Percentiles rank a stretch among this genome's conserved stretches.
Evolutionary conservation across 2,888 invertebrate genomes (phyloP).

Genomic region (Perdita meconis): DNA sequence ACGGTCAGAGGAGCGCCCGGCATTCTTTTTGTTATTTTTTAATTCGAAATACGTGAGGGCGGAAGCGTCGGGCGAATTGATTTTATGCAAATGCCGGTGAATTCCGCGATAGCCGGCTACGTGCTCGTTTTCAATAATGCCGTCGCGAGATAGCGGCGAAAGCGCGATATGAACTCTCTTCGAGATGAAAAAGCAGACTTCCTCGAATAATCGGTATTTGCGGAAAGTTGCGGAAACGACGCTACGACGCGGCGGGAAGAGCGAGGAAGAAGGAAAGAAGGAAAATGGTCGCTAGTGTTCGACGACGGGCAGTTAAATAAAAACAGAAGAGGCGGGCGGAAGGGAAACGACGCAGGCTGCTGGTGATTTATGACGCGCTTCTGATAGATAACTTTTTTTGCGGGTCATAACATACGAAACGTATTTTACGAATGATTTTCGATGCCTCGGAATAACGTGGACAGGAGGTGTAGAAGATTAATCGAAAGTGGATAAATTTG

Average conservation of each 20-base stretch:
- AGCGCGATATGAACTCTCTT: constrained; percentile 23
- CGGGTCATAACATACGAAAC: background rate
- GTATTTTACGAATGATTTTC: background rate
- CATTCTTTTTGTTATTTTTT: constrained; percentile 50
- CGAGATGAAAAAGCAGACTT: constrained; percentile 21
- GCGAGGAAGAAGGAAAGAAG: background rate
- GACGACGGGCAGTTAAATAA: constrained; percentile 2
- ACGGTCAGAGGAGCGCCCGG: background rate
- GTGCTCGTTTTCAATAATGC: constrained; percentile 52
- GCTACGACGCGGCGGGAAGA: too few relatives aligned
- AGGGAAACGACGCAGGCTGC: background rate
- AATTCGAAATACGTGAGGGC: constrained; percentile 45
- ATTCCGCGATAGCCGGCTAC: constrained; percentile 20
- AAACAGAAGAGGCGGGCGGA: background rate
- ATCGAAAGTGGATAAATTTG: background rate
- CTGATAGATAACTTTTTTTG: constrained; percentile 4
- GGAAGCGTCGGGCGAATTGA: constrained; percentile 58
- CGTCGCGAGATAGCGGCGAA: constrained; percentile 9
- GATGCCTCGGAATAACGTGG: background rate
- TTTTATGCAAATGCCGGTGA: constrained; percentile 67
- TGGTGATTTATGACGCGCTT: constrained; percentile 12
- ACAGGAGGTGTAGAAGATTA: background rate
- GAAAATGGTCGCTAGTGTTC: background rate
- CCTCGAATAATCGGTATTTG: constrained; percentile 37
- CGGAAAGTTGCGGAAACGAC: background rate